These are phyloP conservation scores for Clarias gariepinus DNA, from an alignment of 2,113 vertebrate genomes.

Conservation along the genomic window DNA sequence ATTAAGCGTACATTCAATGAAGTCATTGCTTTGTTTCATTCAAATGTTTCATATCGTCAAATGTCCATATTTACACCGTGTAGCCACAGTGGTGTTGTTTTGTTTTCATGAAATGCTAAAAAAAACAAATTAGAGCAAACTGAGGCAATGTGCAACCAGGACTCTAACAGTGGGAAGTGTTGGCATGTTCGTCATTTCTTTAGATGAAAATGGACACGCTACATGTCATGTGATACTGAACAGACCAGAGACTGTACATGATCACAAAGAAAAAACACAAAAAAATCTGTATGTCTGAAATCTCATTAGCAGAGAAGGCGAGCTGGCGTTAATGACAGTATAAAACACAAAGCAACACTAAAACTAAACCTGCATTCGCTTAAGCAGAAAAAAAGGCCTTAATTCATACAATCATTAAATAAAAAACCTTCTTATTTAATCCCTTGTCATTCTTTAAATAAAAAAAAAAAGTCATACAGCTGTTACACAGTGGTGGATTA, in stretches of 20 bases:
- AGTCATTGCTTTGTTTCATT: not conserved
- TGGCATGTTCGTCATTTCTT: not conserved
- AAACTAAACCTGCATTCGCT: not conserved
- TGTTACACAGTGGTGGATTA: conserved; percentile 27
- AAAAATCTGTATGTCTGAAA: not conserved
- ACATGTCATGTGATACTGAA: not conserved
- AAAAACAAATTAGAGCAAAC: not conserved
- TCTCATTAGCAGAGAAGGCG: not conserved
- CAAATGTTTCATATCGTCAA: not conserved
- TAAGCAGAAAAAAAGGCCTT: not conserved
- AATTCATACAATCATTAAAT: not conserved
- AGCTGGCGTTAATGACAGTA: not conserved
- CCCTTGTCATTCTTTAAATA: not conserved
- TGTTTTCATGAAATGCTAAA: too few species aligned
- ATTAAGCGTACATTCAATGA: conserved; percentile 31
- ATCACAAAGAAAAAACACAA: not conserved
- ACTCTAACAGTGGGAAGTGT: not conserved
- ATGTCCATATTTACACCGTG: not conserved
- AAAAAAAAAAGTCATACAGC: not conserved
- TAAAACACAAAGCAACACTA: not conserved
- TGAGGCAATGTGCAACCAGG: not conserved
- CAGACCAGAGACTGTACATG: not conserved
- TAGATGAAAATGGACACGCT: not conserved
- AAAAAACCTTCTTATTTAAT: not conserved
- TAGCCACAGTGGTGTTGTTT: not conserved